These are phyloP conservation scores for Bradysia coprophila DNA, from an alignment of 1,140 invertebrate species.

Conservation along the genomic window DNA sequence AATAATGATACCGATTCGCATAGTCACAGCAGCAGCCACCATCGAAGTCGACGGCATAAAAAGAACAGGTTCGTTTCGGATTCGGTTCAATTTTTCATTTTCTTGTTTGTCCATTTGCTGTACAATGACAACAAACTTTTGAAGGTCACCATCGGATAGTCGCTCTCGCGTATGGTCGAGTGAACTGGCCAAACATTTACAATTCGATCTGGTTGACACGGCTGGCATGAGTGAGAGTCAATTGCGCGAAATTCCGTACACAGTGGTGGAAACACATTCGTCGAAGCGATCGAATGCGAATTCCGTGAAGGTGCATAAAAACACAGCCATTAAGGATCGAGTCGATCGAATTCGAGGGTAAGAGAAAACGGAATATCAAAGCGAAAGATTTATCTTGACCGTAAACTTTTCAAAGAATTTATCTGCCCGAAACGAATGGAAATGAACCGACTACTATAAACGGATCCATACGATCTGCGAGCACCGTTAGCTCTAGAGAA, in stretches of 20 bases:
- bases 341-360: slow-evolving; percentile 15
- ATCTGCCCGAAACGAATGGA: background rate
- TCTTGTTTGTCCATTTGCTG: too few relatives aligned
- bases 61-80: slow-evolving; percentile 35
- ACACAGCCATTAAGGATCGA: slow-evolving; percentile 7
- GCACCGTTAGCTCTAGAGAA: slow-evolving; percentile 20
- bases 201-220: slow-evolving; percentile 78
- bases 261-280: slow-evolving; percentile 54
- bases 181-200: slow-evolving; percentile 64
- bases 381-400: background rate
- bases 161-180: slow-evolving; percentile 39
- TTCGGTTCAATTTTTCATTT: background rate
- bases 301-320: slow-evolving; percentile 22
- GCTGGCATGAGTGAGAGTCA: slow-evolving; percentile 76
- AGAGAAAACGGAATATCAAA: slow-evolving; percentile 10
- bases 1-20: slow-evolving; percentile 30
- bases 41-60: slow-evolving; percentile 34
- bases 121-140: background rate
- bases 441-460: slow-evolving; percentile 6
- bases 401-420: background rate
- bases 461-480: slow-evolving; percentile 21
- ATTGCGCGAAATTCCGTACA: slow-evolving; percentile 80
- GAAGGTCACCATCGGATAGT: slow-evolving; percentile 38
- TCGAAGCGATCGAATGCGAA: slow-evolving; percentile 17
- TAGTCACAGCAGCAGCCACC: slow-evolving; percentile 17